phyloP scores from a whole-genome alignment of 1,140 invertebrate species.

The Asobara japonica region DNA sequence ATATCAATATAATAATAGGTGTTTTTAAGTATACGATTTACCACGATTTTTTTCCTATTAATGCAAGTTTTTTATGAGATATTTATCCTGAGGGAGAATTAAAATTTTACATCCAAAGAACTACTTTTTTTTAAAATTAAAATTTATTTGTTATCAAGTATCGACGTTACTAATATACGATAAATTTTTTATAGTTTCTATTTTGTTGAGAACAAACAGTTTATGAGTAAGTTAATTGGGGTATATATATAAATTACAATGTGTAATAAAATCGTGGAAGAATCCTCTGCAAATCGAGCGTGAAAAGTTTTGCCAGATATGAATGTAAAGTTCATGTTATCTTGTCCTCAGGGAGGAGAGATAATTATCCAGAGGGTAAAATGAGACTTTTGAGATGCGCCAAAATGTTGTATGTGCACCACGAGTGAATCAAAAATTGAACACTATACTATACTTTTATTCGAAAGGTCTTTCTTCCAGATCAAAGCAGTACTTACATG shows the following conservation, averaged over 20 bases:
- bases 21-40: neutral
- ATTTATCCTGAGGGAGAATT: neutral
- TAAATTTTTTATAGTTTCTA: neutral
- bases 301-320: no score
- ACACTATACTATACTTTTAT: no score
- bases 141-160: neutral
- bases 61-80: neutral
- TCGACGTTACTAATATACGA: neutral
- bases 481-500: neutral
- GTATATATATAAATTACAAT: no score
- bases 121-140: neutral
- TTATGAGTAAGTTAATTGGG: no score
- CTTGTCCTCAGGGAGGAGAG: no score
- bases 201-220: neutral
- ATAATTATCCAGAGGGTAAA: no score
- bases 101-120: conserved; percentile 5
- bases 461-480: neutral
- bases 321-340: no score
- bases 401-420: no score
- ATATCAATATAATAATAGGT: conserved; percentile 7
- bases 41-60: neutral
- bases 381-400: no score
- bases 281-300: no score
- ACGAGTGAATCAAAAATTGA: no score
- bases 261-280: no score